Base-by-base conservation (phyloP, 1,140 invertebrate species). In the Globodera rostochiensis region DNA sequence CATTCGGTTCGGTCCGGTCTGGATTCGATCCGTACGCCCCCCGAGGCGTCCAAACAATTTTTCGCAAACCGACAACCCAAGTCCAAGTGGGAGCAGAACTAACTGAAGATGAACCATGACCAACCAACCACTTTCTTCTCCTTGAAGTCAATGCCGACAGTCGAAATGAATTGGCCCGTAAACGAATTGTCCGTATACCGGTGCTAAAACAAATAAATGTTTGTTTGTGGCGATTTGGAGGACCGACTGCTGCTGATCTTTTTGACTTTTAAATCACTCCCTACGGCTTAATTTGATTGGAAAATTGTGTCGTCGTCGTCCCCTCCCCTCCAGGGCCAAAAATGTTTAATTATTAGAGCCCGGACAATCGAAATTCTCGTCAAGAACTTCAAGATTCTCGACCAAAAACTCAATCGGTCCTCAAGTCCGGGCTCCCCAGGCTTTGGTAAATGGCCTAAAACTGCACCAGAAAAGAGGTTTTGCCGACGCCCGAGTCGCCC, bases 71-170 rank as follows among this genome's bases (percentile, higher is more conserved):
- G 36, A 36, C 36, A 36, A 36, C 36, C 69, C 11, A 74, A 74
- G 8, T 45, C 7, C n/a, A 8, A 80, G 73, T 36, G 74, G 6
- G n/a, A 60, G 6, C 25, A 83, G 46, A 46, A 74, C 47, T 36
- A 15, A 21, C 15, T 15, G 21, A 83, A 25, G 71, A 74, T 45
- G 47, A 45, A 36, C 36, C 25, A 74, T 21, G 49, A 0, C 47
- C 57, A 45, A 91, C 93, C 93, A 92, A 97, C 96, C 92, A 98
- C 92, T 91, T 95, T 92, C 91, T 98, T 98, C 91, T 98, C 96
- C 90, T 95, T 93, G 90, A 98, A 98, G 91, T 98, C 96, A 87
- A 98, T 98, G 77, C 96, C 96, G 79, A 98, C 96, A 8, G 96
- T 98, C 4, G 96, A 97, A 83, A 96, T 95, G 90, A 97, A 98